Base-by-base conservation (phyloP, 2,888 invertebrate genomes). In the Hypomecis punctinalis region DNA sequence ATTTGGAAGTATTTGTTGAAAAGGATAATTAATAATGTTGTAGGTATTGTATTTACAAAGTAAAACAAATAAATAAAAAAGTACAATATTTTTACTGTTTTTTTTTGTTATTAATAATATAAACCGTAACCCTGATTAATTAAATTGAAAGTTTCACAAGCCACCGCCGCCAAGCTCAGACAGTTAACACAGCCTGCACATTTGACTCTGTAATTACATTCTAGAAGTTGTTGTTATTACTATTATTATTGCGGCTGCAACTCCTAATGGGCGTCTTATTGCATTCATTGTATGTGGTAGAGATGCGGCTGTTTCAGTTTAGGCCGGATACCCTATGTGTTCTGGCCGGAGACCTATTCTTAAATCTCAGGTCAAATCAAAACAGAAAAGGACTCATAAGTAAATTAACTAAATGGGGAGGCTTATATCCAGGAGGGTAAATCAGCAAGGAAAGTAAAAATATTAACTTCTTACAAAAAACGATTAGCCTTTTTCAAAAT, bases 191-290 rank as follows among this genome's bases (percentile, higher is more conserved):
- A 61, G 57, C 65, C 52, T 61, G 51, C 40, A 54, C 65, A 66
- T 66, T 66, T 48, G 65, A 66, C 67, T 72, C 61, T 61, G 83
- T 84, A 89, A 89, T 91, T 88, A 85, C 82, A 88, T 81, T 78
- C 76, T 78, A 82, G 77, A 79, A 88, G 84, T 84, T 83, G 88
- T 86, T 88, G 85, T 88, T 86, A 87, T 81, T 77, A 76, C 78
- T 67, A 76, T 82, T 80, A 85, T 89, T 89, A 88, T 85, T 73
- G 77, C 74, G 78, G 77, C 77, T 83, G 81, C 82, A 78, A 75
- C 75, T 75, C 71, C 75, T 78, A 84, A 82, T 76, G 77, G 78
- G 73, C 75, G 75, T 84, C 83, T 85, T 82, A 83, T 80, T 82
- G 83, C 80, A 76, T 68, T 80, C 76, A 76, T 75, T 78, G 71